A percentile compares a stretch with the other conserved stretches of the same genome.
Conservation (phyloP, 2,797 vertebrate species). For the Enoplosus armatus region DNA sequence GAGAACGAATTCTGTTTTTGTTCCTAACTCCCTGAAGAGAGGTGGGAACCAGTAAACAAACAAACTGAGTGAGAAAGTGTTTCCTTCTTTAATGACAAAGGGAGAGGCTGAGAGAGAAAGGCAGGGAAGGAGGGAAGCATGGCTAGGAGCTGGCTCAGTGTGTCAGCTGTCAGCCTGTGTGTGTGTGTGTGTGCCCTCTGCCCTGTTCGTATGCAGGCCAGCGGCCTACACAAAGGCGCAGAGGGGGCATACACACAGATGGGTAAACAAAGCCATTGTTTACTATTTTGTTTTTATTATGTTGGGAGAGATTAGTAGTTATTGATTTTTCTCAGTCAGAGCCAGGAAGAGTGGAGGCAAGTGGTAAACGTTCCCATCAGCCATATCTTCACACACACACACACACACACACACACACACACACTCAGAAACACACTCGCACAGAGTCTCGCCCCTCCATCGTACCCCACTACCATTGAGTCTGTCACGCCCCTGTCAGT, state of each 20-base stretch:
- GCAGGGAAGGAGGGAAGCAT: slow-evolving; percentile 58
- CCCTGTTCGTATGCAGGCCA: slow-evolving; percentile 76
- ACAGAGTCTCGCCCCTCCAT: slow-evolving; percentile 59
- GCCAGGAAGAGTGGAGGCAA: slow-evolving; percentile 85
- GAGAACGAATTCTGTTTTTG: slow-evolving; percentile 83
- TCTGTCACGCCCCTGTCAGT: slow-evolving; percentile 97
- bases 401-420: slow-evolving; percentile 36
- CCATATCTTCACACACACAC: slow-evolving; percentile 50
- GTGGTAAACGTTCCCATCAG: slow-evolving; percentile 87
- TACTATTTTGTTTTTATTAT: slow-evolving; percentile 93
- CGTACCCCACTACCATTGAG: slow-evolving; percentile 88
- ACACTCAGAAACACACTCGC: slow-evolving; percentile 54
- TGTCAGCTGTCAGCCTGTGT: slow-evolving; percentile 77
- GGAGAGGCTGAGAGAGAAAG: slow-evolving; percentile 68
- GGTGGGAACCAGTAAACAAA: slow-evolving; percentile 87
- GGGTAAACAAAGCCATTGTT: slow-evolving; percentile 95
- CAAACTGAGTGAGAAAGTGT: slow-evolving; percentile 77
- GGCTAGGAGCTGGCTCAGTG: slow-evolving; percentile 63
- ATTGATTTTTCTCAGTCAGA: slow-evolving; percentile 94
- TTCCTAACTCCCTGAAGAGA: slow-evolving; percentile 82
- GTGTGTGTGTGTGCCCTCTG: slow-evolving; percentile 65
- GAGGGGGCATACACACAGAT: slow-evolving; percentile 75
- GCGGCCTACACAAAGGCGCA: slow-evolving; percentile 72
- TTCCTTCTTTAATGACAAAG: slow-evolving; percentile 82
- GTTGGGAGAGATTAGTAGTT: slow-evolving; percentile 92